Percentiles rank a stretch among this genome's conserved stretches.
Conservation (phyloP, 1,140 invertebrate species). For the Drosophila micromelanica region DNA sequence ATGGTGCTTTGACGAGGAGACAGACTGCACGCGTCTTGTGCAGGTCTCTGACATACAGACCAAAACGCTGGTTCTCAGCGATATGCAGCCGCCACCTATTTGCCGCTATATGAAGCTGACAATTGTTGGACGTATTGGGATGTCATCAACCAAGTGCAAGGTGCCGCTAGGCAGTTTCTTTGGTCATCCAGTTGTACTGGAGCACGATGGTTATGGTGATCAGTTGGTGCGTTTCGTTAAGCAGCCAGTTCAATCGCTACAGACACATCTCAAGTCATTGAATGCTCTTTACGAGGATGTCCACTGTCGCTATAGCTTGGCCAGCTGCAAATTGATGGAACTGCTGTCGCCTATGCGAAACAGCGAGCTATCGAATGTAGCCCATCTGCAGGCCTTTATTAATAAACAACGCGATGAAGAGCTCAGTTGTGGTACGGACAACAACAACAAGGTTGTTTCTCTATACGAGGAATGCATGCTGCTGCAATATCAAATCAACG, state of each 20-base stretch:
- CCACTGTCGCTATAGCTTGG: conserved; percentile 92
- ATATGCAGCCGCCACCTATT: conserved; percentile 94
- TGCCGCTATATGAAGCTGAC: conserved; percentile 96
- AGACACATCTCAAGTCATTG: conserved; percentile 73
- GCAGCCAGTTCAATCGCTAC: conserved; percentile 56
- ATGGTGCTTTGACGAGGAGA: conserved; percentile 93
- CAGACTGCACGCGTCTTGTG: conserved; percentile 92
- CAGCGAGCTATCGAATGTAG: conserved; percentile 90
- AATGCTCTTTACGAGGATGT: conserved; percentile 89
- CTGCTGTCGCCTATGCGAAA: conserved; percentile 90
- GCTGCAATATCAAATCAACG: conserved; percentile 92
- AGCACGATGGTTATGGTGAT: conserved; percentile 88
- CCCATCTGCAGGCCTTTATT: conserved; percentile 92
- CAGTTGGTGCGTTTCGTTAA: conserved; percentile 73
- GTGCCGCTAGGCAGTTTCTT: conserved; percentile 97
- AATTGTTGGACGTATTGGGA: conserved; percentile 94
- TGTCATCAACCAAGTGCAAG: conserved; percentile 94
- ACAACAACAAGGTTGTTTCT: conserved; percentile 89
- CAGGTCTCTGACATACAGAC: conserved; percentile 93
- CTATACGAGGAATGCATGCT: conserved; percentile 93
- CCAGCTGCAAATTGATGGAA: conserved; percentile 91
- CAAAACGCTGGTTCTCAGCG: conserved; percentile 92
- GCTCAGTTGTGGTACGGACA: conserved; percentile 85
- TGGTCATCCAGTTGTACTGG: conserved; percentile 92
- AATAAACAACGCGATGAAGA: conserved; percentile 88